phyloP scores from a whole-genome alignment of 2,797 vertebrate genomes.

The Tragelaphus eurycerus region DNA sequence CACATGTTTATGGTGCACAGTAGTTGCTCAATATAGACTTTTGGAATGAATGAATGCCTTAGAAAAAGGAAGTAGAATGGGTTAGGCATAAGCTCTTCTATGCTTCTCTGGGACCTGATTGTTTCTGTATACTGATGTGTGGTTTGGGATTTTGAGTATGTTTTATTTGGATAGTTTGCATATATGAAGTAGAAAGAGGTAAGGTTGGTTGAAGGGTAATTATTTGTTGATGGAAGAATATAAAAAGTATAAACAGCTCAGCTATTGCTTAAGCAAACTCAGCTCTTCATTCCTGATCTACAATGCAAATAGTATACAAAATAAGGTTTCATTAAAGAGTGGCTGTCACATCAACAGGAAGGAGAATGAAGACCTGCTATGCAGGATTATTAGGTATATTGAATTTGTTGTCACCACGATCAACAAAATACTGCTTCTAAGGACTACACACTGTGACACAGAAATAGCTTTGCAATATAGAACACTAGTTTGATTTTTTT shows the following conservation, averaged over 20 bases:
- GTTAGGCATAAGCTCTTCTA: background rate
- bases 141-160: constrained; percentile 14
- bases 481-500: constrained; percentile 47
- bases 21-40: background rate
- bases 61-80: background rate
- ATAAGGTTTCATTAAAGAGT: constrained; percentile 64
- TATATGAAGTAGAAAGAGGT: constrained; percentile 37
- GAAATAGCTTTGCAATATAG: constrained; percentile 53
- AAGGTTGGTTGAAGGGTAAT: constrained; percentile 66
- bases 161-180: constrained; percentile 51
- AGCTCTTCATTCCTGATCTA: constrained; percentile 55
- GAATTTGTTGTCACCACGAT: constrained; percentile 69
- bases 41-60: background rate
- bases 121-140: background rate
- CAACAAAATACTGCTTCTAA: constrained; percentile 63
- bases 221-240: constrained; percentile 70
- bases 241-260: constrained; percentile 64
- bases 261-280: constrained; percentile 51
- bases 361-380: constrained; percentile 67
- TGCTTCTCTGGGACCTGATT: background rate
- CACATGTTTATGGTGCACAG: background rate
- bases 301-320: constrained; percentile 70
- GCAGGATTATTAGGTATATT: constrained; percentile 62
- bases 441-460: constrained; percentile 26
- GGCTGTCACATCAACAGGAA: constrained; percentile 62